Evolutionary conservation across 2,113 vertebrate genomes (phyloP), one percentile per base, ranked within the genome.

Genomic region (Aphyosemion australe): DNA sequence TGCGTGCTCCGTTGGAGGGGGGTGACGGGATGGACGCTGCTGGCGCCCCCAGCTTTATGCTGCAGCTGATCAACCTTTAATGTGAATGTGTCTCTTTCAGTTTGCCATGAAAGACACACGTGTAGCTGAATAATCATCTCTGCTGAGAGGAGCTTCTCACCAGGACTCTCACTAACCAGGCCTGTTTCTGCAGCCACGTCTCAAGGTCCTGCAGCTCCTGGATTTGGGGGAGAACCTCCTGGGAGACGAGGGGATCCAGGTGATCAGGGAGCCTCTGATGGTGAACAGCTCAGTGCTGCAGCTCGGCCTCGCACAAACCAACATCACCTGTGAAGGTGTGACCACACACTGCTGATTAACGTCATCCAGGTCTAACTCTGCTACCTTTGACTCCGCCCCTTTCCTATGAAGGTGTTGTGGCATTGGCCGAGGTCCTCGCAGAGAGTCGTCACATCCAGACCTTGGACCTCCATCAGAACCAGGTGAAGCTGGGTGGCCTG

Each of bases 251-350:
- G 91, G 91, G 5, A 71, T 93, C 69, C 91, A 89, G 43, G 54
- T 43, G 0, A 82, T 93, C 66, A 88, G 86, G 68, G 90, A 89
- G 48, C 74, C 91, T 16, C 85, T 93, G 53, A 93, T 93, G 79
- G 57, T 63, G 16, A 93, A 93, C 84, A 64, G 69, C 46, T 90
- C 89, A 0, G 12, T 93, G 42, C 63, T 83, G 47, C 83, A 86
- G 37, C 84, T 93, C 0, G 69, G 85, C 73, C 82, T 93, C 69
- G 66, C 75, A 1, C 80, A 74, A 0, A 65, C 85, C 15, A 61
- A 67, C 66, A 86, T 93, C 69, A 91, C 87, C 20, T 92, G 92
- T 62, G 90, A 93, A 87, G 93, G 92, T 93, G 89, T 18, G 14
- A 4, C 31, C 32, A 8, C 14, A 41, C 15, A 3, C 14, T 39